These are phyloP conservation scores for Mellivora capensis DNA, from an alignment of 2,113 vertebrate genomes.

Conservation along the genomic window DNA sequence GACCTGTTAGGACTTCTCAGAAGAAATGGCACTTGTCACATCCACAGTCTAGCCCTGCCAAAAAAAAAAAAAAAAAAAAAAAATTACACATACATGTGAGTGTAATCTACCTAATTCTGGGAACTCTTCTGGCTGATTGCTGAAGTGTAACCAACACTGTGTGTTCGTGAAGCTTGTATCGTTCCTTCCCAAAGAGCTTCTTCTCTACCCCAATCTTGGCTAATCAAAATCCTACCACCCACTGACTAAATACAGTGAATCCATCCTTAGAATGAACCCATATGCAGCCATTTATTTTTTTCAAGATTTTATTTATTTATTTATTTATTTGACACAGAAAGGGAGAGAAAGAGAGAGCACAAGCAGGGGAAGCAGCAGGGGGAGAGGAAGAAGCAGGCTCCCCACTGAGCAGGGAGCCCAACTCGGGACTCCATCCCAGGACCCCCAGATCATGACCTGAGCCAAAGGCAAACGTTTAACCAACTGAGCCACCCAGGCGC, in stretches of 20 bases:
- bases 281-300: background rate
- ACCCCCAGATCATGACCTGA: too few relatives aligned
- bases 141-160: background rate
- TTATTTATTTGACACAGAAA: too few relatives aligned
- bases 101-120: background rate
- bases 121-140: background rate
- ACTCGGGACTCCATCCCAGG: too few relatives aligned
- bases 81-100: background rate
- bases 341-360: too few relatives aligned
- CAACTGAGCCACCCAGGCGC: too few relatives aligned
- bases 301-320: too few relatives aligned
- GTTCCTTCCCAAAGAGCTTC: background rate
- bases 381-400: too few relatives aligned
- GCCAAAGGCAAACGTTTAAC: too few relatives aligned
- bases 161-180: background rate
- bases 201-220: background rate
- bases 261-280: background rate
- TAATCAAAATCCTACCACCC: background rate
- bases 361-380: too few relatives aligned
- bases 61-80: background rate
- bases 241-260: background rate
- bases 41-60: background rate
- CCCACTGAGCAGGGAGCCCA: too few relatives aligned
- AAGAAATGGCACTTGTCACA: background rate
- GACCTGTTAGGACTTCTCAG: conserved; percentile 44